Evolutionary conservation across 23 tunicate species (phyloP).

Genomic region (Botrylloides violaceus): DNA sequence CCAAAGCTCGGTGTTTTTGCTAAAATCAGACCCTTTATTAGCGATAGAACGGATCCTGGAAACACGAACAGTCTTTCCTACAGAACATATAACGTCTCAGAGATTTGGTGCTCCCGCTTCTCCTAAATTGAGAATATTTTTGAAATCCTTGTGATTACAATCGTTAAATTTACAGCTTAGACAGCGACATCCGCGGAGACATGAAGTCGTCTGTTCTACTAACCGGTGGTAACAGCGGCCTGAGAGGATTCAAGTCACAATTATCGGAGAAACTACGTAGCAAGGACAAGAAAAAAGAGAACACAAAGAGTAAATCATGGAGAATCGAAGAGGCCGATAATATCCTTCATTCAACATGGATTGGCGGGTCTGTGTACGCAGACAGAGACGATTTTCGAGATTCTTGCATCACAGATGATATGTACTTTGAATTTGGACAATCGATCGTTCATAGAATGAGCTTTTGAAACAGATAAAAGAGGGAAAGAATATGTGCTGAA

Average conservation of each 20-base stretch:
- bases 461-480: constrained; percentile 20
- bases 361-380: constrained; percentile 63
- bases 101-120: no score
- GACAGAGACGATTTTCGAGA: constrained; percentile 31
- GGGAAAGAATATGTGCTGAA: no score
- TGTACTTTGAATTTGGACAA: constrained; percentile 64
- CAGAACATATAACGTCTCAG: no score
- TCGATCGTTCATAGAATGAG: constrained; percentile 41
- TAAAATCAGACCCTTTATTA: no score
- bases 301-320: neutral
- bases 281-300: neutral
- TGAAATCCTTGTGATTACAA: no score
- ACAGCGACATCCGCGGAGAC: constrained; percentile 30
- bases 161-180: constrained; percentile 27
- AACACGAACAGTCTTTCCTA: no score
- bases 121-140: no score
- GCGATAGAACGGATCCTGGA: no score
- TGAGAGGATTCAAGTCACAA: constrained; percentile 32
- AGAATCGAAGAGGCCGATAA: neutral
- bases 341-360: constrained; percentile 40
- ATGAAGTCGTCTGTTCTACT: constrained; percentile 27
- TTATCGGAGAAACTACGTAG: constrained; percentile 22
- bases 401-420: constrained; percentile 51
- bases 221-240: constrained; percentile 41
- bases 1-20: no score